These are phyloP conservation scores for Amphipyra berbera DNA, from an alignment of 2,888 invertebrate genomes.

Conservation along the genomic window DNA sequence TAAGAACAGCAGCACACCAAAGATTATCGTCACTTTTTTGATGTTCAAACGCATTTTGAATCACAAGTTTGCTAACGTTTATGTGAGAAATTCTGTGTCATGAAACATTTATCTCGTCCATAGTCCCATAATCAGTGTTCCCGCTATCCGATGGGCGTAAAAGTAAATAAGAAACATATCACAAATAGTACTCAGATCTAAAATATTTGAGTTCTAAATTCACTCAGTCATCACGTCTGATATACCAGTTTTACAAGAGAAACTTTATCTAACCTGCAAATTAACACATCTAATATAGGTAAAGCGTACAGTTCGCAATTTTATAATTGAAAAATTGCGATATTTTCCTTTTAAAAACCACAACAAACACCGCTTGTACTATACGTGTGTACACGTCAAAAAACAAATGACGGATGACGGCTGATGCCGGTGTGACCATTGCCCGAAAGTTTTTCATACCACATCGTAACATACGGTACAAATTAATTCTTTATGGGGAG, in stretches of 20 bases:
- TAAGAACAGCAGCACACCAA: slow-evolving; percentile 66
- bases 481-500: background rate
- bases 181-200: slow-evolving; percentile 24
- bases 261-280: slow-evolving; percentile 19
- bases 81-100: slow-evolving; percentile 32
- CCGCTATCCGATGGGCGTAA: slow-evolving; percentile 35
- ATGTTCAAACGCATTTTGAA: slow-evolving; percentile 82
- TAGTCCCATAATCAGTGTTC: slow-evolving; percentile 29
- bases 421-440: no score
- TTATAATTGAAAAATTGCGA: slow-evolving; percentile 48
- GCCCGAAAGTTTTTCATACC: slow-evolving; percentile 10
- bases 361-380: slow-evolving; percentile 59
- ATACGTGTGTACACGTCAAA: slow-evolving; percentile 63
- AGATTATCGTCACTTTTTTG: slow-evolving; percentile 70
- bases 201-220: slow-evolving; percentile 34
- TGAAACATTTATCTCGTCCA: slow-evolving; percentile 42
- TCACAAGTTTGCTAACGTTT: slow-evolving; percentile 13
- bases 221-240: slow-evolving; percentile 10
- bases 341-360: slow-evolving; percentile 46
- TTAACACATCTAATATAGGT: slow-evolving; percentile 39
- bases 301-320: slow-evolving; percentile 39
- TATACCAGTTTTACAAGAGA: slow-evolving; percentile 16
- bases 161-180: slow-evolving; percentile 61
- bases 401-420: slow-evolving; percentile 59
- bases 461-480: background rate